Evolutionary conservation across 2,888 invertebrate species (phyloP), one percentile per base, ranked within the genome.

Genomic region (Pyralis farinalis): DNA sequence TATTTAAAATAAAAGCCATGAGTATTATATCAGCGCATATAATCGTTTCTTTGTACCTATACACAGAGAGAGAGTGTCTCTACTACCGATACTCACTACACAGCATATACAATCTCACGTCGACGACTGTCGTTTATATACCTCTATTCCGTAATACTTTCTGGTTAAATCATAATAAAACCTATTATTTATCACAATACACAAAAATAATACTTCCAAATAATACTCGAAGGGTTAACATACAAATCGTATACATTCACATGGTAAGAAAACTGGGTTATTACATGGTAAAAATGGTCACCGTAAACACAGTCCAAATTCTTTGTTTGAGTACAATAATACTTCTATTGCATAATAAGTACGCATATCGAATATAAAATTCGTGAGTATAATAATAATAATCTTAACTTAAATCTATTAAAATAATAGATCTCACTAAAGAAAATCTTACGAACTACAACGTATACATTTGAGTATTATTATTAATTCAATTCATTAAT

Each of bases 401-500:
- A 64, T 56, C 56, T 65, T 65, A 65, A 67, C 54, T 38, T 22
- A 52, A 58, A 62, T 64, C 64, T 57, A 65, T 25, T 2, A 60
- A 71, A 73, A 70, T 66, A 64, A 70, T 68, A 76, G 58, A 75
- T 86, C 84, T 86, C 85, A 85, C 83, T 83, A 78, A 78, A 73
- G 78, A 76, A 73, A 69, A 70, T 66, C 54, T 81, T 78, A 85
- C 84, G 58, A 70, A 58, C 82, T 85, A 81, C 51, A 85, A 82
- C 81, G 81, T 85, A 85, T 85, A 84, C 81, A 86, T 68, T n/a
- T 87, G 87, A 86, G 86, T 87, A 87, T 86, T 87, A 81, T 71
- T 56, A 75, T 75, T 80, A 77, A 78, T 72, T 80, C 66, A 73
- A 73, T 74, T 67, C 66, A 71, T 80, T 61, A 74, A 82, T 16